Evolutionary conservation across 2,113 vertebrate species (phyloP), one percentile per base, ranked within the genome.

Genomic region (Nothobranchius furzeri): DNA sequence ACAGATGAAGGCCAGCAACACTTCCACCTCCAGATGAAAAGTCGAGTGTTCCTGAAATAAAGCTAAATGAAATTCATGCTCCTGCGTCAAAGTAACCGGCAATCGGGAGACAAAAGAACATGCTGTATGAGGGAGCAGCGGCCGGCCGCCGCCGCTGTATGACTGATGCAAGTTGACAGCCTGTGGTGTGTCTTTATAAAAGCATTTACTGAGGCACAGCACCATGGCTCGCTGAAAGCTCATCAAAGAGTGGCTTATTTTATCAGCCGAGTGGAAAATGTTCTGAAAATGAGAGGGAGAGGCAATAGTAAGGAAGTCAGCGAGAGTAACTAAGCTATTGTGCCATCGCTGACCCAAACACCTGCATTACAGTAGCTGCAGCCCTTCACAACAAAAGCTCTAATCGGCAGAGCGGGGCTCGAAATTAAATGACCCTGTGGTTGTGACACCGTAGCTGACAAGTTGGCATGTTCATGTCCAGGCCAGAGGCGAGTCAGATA

Each of bases 201-300:
- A 87, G 85, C 82, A 71, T 87, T 86, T 84, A 88, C 79, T 65
- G 84, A 87, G 79, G 76, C 75, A 49, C 75, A 20, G 78, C 78
- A 60, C 75, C 45, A 37, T 61, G 68, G 82, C 78, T 76, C n/a
- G 79, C 82, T 51, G 66, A 83, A 85, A 87, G 82, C 87, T 87
- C 87, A 87, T 90, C 88, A 91, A 87, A 90, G 88, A 82, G 73
- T 70, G 85, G 85, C 89, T 90, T 89, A 90, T 87, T 91, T 89
- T 86, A 90, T 89, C 88, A 90, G 88, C 77, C 73, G 79, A 87
- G 89, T 90, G 88, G 88, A 92, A 92, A 92, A 90, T 89, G 89
- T 88, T 87, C 90, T 90, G 90, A 92, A 81, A 87, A 64, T 70
- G 84, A 83, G 76, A 58, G 76, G 49, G 73, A 58, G 80, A 42